These are phyloP conservation scores for Apogon talboti DNA, from an alignment of 2,797 vertebrate genomes.

Conservation along the genomic window DNA sequence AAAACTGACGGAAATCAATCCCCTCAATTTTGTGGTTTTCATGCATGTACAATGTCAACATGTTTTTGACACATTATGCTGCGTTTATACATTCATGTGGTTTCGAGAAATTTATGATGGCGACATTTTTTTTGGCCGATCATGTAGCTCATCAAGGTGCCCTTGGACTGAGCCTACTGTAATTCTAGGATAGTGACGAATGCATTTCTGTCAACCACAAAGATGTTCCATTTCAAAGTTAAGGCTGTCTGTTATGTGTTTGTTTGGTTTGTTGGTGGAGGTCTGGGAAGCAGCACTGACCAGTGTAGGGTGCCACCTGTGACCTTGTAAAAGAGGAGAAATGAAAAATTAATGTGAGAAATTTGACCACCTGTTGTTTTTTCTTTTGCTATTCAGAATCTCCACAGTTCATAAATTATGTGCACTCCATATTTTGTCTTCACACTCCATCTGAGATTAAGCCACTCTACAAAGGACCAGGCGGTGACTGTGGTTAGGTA, in stretches of 20 bases:
- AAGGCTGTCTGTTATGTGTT: slow-evolving; percentile 21
- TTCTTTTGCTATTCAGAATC: slow-evolving; percentile 70
- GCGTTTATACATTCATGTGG: too few species aligned
- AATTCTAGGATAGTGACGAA: slow-evolving; percentile 41
- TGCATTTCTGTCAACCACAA: slow-evolving; percentile 23
- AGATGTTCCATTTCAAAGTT: slow-evolving; percentile 28
- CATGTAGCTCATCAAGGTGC: slow-evolving; percentile 33
- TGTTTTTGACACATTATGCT: too few species aligned
- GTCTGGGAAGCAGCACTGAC: slow-evolving; percentile 37
- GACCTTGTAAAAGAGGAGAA: slow-evolving; percentile 83
- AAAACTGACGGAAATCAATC: too few species aligned
- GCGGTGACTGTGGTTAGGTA: slow-evolving; percentile 23
- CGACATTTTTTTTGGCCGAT: not conserved
- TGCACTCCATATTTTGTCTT: slow-evolving; percentile 41
- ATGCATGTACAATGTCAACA: too few species aligned
- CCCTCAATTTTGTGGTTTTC: too few species aligned
- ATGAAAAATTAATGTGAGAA: slow-evolving; percentile 83
- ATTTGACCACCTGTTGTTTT: slow-evolving; percentile 71
- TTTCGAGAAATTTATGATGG: too few species aligned
- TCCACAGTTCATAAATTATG: slow-evolving; percentile 67
- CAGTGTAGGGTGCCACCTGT: slow-evolving; percentile 72
- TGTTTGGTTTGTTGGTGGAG: slow-evolving; percentile 38
- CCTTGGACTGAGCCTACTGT: slow-evolving; percentile 24
- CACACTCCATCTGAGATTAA: not conserved
- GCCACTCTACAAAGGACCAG: slow-evolving; percentile 1